Conservation (phyloP, 2,888 invertebrate species). For the Drosophila formosana region DNA sequence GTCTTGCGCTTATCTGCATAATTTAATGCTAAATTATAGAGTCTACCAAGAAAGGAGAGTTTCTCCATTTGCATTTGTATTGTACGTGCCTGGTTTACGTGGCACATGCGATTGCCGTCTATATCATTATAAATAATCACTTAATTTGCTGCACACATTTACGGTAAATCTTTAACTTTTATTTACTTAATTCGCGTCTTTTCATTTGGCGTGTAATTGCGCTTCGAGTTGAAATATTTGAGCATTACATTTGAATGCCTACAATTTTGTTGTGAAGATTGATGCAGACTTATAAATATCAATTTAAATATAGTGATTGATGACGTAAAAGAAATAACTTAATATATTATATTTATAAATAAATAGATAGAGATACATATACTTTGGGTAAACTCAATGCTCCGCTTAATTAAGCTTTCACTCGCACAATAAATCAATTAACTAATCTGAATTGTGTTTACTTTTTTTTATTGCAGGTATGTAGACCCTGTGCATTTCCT, state of each 20-base stretch:
- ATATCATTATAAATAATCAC: slow-evolving; percentile 14
- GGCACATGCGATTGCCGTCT: neutral
- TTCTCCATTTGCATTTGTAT: slow-evolving; percentile 10
- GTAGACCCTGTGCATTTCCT: slow-evolving; percentile 39
- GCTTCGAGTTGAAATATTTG: neutral
- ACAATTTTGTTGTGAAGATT: no score
- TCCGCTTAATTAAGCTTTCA: neutral
- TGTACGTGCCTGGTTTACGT: slow-evolving; percentile 3
- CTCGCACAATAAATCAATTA: slow-evolving; percentile 6
- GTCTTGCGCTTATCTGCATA: slow-evolving; percentile 68
- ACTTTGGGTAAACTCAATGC: neutral
- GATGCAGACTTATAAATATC: no score
- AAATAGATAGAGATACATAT: neutral
- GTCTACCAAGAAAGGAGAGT: slow-evolving; percentile 26
- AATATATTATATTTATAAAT: no score
- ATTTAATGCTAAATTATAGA: slow-evolving; percentile 75
- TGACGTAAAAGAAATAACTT: no score
- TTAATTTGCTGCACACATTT: slow-evolving; percentile 3
- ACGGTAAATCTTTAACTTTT: neutral
- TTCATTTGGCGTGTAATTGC: neutral
- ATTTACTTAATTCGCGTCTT: neutral
- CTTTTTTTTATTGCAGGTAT: slow-evolving; percentile 61
- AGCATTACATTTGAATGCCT: neutral
- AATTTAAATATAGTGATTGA: no score
- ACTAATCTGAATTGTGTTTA: slow-evolving; percentile 43